Conservation (phyloP, 1,140 invertebrate genomes). For the Steinernema feltiae region DNA sequence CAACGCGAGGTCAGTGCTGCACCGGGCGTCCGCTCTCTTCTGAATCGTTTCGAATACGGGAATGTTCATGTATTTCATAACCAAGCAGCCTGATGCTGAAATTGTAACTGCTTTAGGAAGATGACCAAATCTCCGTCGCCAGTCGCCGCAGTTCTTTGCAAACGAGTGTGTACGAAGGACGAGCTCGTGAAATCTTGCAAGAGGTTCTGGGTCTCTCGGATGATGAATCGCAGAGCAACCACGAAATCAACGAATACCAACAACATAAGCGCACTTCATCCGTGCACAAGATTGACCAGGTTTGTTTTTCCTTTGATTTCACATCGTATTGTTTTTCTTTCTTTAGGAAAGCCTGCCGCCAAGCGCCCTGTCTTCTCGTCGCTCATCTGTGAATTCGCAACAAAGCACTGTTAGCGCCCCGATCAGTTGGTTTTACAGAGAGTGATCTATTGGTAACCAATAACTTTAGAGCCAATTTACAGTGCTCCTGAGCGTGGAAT, state of each 20-base stretch:
- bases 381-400: background rate
- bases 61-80: background rate
- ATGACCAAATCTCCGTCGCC: background rate
- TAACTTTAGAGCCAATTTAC: background rate
- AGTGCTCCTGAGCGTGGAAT: background rate
- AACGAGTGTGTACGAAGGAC: background rate
- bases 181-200: background rate
- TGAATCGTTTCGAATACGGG: background rate
- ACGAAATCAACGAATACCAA: background rate
- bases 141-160: background rate
- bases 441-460: background rate
- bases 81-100: background rate
- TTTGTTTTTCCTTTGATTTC: background rate
- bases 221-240: background rate
- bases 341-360: background rate
- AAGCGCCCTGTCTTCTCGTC: background rate
- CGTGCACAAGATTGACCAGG: background rate
- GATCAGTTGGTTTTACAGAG: too few species aligned
- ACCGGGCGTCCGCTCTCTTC: background rate
- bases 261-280: background rate
- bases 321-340: background rate
- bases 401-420: background rate
- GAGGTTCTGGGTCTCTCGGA: slow-evolving; percentile 1
- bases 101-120: background rate
- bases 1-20: background rate